A percentile compares a stretch with the other conserved stretches of the same genome.
Evolutionary conservation across 2,113 vertebrate species (phyloP).

Genomic region (Numenius arquata): DNA sequence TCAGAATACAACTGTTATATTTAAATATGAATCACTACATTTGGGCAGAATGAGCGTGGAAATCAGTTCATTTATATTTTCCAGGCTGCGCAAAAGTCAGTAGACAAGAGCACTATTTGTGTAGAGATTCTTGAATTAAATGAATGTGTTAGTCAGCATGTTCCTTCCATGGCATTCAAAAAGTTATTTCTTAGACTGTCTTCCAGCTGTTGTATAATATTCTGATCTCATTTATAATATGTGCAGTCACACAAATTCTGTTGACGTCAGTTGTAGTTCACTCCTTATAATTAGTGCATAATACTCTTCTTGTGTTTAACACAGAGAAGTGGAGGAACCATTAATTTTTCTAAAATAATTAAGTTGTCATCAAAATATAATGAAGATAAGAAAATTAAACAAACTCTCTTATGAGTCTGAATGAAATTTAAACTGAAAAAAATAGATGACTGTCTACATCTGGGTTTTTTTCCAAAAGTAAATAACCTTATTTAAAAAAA

Average conservation of each 20-base stretch:
- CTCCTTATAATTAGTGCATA: constrained; percentile 36
- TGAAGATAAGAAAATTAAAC: constrained; percentile 35
- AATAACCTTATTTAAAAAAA: background rate
- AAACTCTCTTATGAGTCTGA: background rate
- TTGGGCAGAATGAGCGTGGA: background rate
- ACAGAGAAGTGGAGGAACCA: background rate
- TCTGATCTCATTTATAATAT: constrained; percentile 20
- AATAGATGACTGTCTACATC: background rate
- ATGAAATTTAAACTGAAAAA: background rate
- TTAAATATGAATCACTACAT: constrained; percentile 3
- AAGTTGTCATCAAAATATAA: constrained; percentile 19
- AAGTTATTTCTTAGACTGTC: constrained; percentile 30
- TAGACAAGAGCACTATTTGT: constrained; percentile 19
- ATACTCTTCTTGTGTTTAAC: background rate
- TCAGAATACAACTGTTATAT: background rate
- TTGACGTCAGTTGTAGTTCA: constrained; percentile 29
- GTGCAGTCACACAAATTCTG: constrained; percentile 29
- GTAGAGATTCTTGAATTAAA: constrained; percentile 20
- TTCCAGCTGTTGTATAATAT: constrained; percentile 42
- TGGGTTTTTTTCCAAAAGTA: background rate
- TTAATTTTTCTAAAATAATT: constrained; percentile 43
- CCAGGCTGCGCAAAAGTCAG: background rate
- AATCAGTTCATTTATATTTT: constrained; percentile 30
- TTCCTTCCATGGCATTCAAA: constrained; percentile 11
- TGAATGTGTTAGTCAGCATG: constrained; percentile 10